Conservation (phyloP, 1,140 invertebrate genomes). For the Apis laboriosa region DNA sequence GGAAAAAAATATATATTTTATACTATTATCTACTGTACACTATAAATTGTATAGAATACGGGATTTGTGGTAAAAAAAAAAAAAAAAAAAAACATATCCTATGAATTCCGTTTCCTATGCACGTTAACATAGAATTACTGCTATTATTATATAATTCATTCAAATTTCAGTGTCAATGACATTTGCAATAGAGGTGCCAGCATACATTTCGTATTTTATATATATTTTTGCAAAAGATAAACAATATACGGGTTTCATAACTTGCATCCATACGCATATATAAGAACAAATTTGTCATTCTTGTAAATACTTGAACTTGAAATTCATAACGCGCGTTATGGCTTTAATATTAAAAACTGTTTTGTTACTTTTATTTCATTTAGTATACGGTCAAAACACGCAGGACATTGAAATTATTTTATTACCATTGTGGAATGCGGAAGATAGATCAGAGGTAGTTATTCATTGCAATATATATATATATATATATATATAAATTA, state of each 20-base stretch:
- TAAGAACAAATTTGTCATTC: slow-evolving; percentile 62
- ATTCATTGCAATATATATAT: not conserved
- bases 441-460: slow-evolving; percentile 52
- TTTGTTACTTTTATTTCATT: slow-evolving; percentile 42
- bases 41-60: slow-evolving; percentile 2
- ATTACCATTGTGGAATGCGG: slow-evolving; percentile 59
- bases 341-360: slow-evolving; percentile 37
- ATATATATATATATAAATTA: not conserved
- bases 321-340: slow-evolving; percentile 57
- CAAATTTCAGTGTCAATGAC: slow-evolving; percentile 56
- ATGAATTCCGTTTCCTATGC: slow-evolving; percentile 14
- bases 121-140: not conserved
- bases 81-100: not conserved
- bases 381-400: not conserved
- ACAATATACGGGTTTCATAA: slow-evolving; percentile 54
- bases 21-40: not conserved
- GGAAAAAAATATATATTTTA: not conserved
- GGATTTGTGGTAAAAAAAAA: not conserved
- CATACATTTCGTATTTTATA: slow-evolving; percentile 59
- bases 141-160: slow-evolving; percentile 34
- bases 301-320: slow-evolving; percentile 60
- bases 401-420: slow-evolving; percentile 60
- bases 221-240: slow-evolving; percentile 49
- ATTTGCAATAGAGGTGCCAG: slow-evolving; percentile 70
- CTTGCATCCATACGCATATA: slow-evolving; percentile 41